A percentile compares a stretch with the other conserved stretches of the same genome.
These are phyloP conservation scores for Tipula helvola DNA, from an alignment of 2,888 invertebrate species.

Conservation along the genomic window DNA sequence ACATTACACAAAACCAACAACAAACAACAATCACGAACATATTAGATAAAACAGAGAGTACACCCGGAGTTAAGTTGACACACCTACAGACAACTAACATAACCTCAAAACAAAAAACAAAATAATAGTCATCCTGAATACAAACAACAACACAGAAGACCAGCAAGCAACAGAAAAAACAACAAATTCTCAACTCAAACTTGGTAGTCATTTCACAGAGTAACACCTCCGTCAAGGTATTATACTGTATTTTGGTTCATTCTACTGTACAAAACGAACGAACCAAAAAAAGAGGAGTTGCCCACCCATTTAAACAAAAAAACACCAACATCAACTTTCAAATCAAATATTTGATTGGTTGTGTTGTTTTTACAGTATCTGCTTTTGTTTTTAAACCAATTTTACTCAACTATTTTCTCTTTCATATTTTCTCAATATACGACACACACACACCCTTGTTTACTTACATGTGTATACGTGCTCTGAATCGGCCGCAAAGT, in stretches of 20 bases:
- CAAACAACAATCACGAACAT: neutral
- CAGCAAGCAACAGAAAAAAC: constrained; percentile 11
- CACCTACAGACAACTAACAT: constrained; percentile 16
- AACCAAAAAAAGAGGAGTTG: constrained; percentile 4
- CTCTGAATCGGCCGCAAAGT: neutral
- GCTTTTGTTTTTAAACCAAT: neutral
- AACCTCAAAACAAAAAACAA: neutral
- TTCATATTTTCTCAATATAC: neutral
- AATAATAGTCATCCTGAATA: neutral
- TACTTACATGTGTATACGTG: neutral
- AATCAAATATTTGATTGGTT: neutral
- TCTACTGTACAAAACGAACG: neutral
- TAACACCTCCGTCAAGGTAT: constrained; percentile 17
- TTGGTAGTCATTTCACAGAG: constrained; percentile 19
- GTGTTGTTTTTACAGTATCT: neutral
- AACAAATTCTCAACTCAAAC: neutral
- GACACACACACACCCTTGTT: neutral
- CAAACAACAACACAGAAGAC: neutral
- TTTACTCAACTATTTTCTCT: neutral
- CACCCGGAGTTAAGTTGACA: constrained; percentile 15
- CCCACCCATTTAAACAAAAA: neutral
- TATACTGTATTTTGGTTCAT: neutral
- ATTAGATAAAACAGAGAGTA: constrained; percentile 6
- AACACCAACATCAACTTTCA: neutral
- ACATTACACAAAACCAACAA: neutral